A percentile compares a stretch with the other conserved stretches of the same genome.
Conservation (phyloP, 2,888 invertebrate genomes). For the Epinotia demarniana region DNA sequence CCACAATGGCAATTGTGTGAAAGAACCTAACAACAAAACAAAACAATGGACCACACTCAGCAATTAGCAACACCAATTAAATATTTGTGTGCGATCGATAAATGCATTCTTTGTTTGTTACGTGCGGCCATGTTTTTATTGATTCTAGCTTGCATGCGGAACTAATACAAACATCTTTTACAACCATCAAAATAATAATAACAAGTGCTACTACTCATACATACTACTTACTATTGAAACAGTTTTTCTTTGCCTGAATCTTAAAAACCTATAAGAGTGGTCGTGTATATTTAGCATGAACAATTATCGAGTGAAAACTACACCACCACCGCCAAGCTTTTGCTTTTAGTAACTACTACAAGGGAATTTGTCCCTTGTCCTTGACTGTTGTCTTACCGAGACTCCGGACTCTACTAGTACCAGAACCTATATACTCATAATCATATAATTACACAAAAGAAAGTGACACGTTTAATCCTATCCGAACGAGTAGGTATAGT, state of each 20-base stretch:
- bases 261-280: too few relatives aligned
- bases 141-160: neutral
- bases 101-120: slow-evolving; percentile 61
- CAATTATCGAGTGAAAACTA: too few relatives aligned
- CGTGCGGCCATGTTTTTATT: slow-evolving; percentile 23
- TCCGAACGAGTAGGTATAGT: neutral
- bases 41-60: slow-evolving; percentile 75
- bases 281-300: too few relatives aligned
- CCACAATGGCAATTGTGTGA: slow-evolving; percentile 83
- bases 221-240: neutral
- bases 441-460: neutral
- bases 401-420: neutral
- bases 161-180: slow-evolving; percentile 11
- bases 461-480: slow-evolving; percentile 4
- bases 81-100: slow-evolving; percentile 69
- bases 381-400: too few relatives aligned
- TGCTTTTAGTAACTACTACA: too few relatives aligned
- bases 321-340: too few relatives aligned
- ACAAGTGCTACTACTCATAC: neutral
- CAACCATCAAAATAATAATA: slow-evolving; percentile 6
- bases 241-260: too few relatives aligned
- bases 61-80: slow-evolving; percentile 80
- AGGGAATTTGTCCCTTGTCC: too few relatives aligned
- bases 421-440: neutral
- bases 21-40: slow-evolving; percentile 65